phyloP scores from a whole-genome alignment of 2,888 invertebrate genomes.

The Itoplectis maculator region DNA sequence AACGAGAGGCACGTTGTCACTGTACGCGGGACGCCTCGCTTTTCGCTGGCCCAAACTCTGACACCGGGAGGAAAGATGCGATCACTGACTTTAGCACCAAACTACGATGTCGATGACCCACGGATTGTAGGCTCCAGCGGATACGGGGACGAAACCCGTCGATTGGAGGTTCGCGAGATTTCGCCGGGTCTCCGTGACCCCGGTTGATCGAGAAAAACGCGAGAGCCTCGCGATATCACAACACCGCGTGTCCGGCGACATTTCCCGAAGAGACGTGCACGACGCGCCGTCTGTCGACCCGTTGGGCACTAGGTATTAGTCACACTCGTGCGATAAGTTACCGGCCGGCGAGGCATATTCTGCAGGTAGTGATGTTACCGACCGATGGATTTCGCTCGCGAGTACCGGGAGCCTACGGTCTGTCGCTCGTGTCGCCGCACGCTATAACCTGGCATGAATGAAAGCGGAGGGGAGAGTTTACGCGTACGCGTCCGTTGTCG shows the following conservation, averaged over 20 bases:
- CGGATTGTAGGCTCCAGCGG: no score
- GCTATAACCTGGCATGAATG: not conserved
- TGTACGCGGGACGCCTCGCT: no score
- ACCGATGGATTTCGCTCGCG: not conserved
- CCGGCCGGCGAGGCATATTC: not conserved
- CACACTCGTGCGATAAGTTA: conserved; percentile 4
- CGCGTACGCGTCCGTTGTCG: conserved; percentile 25
- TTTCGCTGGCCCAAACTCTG: no score
- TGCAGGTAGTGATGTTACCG: not conserved
- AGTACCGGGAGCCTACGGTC: not conserved
- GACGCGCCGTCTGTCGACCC: conserved; percentile 15
- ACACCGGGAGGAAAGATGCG: no score
- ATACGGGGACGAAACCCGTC: not conserved
- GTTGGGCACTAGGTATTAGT: not conserved
- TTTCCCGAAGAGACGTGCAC: not conserved
- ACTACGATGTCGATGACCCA: not conserved
- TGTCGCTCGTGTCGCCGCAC: no score
- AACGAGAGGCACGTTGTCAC: not conserved
- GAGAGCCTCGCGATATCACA: not conserved
- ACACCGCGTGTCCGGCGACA: not conserved
- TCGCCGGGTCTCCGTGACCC: not conserved
- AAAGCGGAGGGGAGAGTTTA: conserved; percentile 7
- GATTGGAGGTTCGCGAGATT: not conserved
- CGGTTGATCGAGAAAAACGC: not conserved
- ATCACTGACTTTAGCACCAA: no score